Evolutionary conservation across 2,888 invertebrate genomes (phyloP).

Genomic region (Yponomeuta sedellus): DNA sequence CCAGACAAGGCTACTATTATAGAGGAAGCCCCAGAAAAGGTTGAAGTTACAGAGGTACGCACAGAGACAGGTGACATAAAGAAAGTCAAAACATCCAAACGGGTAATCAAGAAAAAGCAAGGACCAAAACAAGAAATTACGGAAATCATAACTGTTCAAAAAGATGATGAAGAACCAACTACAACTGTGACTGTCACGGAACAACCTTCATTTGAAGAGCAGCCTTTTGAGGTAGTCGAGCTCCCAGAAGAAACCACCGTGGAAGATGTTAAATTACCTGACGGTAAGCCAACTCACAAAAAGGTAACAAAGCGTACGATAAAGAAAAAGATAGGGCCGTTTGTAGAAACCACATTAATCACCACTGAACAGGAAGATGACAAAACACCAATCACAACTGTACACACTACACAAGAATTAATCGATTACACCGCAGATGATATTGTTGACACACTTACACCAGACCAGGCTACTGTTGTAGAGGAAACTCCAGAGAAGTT

Average conservation of each 20-base stretch:
- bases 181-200: slow-evolving; percentile 34
- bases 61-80: slow-evolving; percentile 44
- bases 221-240: too few relatives aligned
- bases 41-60: slow-evolving; percentile 48
- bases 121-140: slow-evolving; percentile 55
- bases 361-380: too few relatives aligned
- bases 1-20: slow-evolving; percentile 1
- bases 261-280: too few relatives aligned
- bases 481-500: not conserved
- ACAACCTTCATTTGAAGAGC: slow-evolving; percentile 30
- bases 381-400: slow-evolving; percentile 34
- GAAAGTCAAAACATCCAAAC: slow-evolving; percentile 28
- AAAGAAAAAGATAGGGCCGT: too few relatives aligned
- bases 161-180: slow-evolving; percentile 37
- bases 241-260: too few relatives aligned
- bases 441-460: slow-evolving; percentile 16
- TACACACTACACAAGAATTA: slow-evolving; percentile 28
- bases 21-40: slow-evolving; percentile 36
- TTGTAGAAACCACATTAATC: too few relatives aligned
- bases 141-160: slow-evolving; percentile 49
- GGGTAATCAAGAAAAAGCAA: slow-evolving; percentile 41
- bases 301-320: too few relatives aligned
- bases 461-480: not conserved
- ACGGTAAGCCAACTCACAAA: too few relatives aligned
- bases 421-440: slow-evolving; percentile 26